phyloP scores from a whole-genome alignment of 2,888 invertebrate genomes.

The Mythimna loreyi region DNA sequence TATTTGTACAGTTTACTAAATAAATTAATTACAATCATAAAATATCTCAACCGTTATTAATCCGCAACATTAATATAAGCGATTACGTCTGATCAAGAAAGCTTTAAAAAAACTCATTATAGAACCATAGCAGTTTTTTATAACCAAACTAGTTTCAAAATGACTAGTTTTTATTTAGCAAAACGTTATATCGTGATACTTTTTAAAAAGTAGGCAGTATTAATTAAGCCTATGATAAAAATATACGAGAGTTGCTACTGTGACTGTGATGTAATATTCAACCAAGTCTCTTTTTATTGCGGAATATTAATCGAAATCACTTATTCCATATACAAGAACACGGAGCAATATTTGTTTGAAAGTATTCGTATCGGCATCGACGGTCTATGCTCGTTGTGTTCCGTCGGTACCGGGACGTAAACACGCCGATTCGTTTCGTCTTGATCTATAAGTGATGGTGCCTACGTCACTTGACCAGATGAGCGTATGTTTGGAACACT shows the following conservation, averaged over 20 bases:
- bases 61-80: background rate
- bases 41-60: background rate
- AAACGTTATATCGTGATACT: background rate
- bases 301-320: slow-evolving; percentile 14
- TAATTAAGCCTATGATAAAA: slow-evolving; percentile 3
- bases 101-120: background rate
- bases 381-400: slow-evolving; percentile 17
- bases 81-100: background rate
- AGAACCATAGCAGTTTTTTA: background rate
- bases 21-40: too few relatives aligned
- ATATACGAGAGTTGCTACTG: background rate
- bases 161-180: slow-evolving; percentile 12
- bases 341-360: slow-evolving; percentile 18
- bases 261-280: slow-evolving; percentile 17
- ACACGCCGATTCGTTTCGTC: slow-evolving; percentile 32
- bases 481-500: slow-evolving; percentile 22
- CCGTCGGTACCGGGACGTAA: slow-evolving; percentile 25
- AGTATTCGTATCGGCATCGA: slow-evolving; percentile 7
- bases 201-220: slow-evolving; percentile 2
- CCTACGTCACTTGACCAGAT: slow-evolving; percentile 33
- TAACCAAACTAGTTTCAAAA: slow-evolving; percentile 12
- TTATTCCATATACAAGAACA: slow-evolving; percentile 3
- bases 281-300: background rate
- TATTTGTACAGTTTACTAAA: too few relatives aligned
- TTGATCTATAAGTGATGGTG: slow-evolving; percentile 38